A percentile compares a stretch with the other conserved stretches of the same genome.
Evolutionary conservation across 2,888 invertebrate genomes (phyloP).

Genomic region (Embidobia sp.): DNA sequence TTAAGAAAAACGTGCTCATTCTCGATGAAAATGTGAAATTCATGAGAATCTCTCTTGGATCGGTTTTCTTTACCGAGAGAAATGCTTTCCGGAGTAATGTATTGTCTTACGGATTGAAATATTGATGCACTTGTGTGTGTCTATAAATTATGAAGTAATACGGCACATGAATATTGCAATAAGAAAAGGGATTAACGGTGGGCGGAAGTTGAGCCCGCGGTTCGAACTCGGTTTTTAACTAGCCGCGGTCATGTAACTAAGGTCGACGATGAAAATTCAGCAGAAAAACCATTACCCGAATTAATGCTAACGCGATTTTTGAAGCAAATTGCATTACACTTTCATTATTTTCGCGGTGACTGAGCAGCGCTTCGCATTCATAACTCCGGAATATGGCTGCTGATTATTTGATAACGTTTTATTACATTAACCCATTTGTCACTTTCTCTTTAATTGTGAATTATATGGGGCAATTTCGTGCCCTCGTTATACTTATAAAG

Average conservation of each 20-base stretch:
- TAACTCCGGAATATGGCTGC: conserved; percentile 43
- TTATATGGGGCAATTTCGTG: conserved; percentile 40
- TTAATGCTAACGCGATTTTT: conserved; percentile 50
- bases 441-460: conserved; percentile 52
- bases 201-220: not conserved
- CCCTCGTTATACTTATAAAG: conserved; percentile 38
- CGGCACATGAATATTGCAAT: conserved; percentile 44
- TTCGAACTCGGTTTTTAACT: conserved; percentile 24
- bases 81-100: not conserved
- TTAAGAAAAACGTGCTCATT: conserved; percentile 7
- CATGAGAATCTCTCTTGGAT: conserved; percentile 28
- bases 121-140: conserved; percentile 7
- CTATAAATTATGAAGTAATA: conserved; percentile 35
- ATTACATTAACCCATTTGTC: conserved; percentile 51
- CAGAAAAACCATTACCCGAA: conserved; percentile 42
- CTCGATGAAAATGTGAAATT: conserved; percentile 15
- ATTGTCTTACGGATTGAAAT: conserved; percentile 31
- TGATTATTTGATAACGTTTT: conserved; percentile 55
- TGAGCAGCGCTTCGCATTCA: conserved; percentile 32
- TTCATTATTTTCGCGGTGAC: conserved; percentile 45
- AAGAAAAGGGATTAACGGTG: conserved; percentile 7
- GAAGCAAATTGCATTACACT: conserved; percentile 36
- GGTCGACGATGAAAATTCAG: conserved; percentile 37
- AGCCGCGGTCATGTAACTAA: conserved; percentile 6
- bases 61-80: too few relatives aligned